Evolutionary conservation across 2,888 invertebrate species (phyloP), one percentile per base, ranked within the genome.

Genomic region (Drosophila paranaensis): DNA sequence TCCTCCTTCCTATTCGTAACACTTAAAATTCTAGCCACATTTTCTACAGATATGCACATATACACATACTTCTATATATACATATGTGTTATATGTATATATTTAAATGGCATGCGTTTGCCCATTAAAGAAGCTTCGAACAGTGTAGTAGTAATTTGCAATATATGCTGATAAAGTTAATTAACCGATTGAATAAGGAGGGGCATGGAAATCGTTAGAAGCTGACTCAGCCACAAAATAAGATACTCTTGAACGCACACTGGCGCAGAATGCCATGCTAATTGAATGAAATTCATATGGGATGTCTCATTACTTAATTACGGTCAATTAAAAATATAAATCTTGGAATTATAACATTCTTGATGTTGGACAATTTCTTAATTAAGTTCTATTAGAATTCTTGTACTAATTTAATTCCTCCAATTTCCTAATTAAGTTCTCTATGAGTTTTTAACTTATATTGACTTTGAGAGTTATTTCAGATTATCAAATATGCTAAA

Each of bases 121-220:
- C 50, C 63, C 67, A 71, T 71, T 71, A 58, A 76, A 77, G 77
- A 77, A 77, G 55, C 60, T 57, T 37, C 33, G 35, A 35, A 42
- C 51, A 67, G 37, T 60, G 40, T 71, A 56, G 43, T 57, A 51
- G 58, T 65, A 72, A 62, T 69, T 69, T 50, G 64, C 55, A 54
- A 61, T 76, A 74, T 77, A 73, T 65, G 74, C 82, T 89, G 89
- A 89, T 85, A 89, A 88, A 85, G 88, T 89, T 74, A 85, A 85
- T 88, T 85, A 88, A 77, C 81, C 67, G 65, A 64, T 74, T 75
- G 69, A 64, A 68, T 42, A 67, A 74, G 57, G 65, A 70, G 81
- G 79, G 78, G 79, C 74, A 72, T 62, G 64, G 60, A 84, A 87
- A 76, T 87, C 60, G 69, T 89, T 84, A 88, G 84, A 88, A 71